Evolutionary conservation across 2,113 vertebrate genomes (phyloP).

Genomic region (Gobiocypris rarus): DNA sequence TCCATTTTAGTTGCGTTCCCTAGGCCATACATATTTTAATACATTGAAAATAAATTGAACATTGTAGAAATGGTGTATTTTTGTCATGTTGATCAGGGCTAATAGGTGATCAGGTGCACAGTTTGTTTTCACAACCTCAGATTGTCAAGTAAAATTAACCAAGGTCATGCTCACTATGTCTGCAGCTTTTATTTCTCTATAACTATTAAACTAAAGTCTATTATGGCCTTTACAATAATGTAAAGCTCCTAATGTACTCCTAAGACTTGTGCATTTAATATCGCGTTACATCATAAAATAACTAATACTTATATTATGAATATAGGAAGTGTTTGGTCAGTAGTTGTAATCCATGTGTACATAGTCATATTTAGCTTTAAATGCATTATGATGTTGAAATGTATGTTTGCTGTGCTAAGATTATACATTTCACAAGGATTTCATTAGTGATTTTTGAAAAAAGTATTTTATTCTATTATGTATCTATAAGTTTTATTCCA

Average conservation of each 20-base stretch:
- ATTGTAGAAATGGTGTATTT: not conserved
- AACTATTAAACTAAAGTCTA: not conserved
- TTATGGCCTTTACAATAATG: not conserved
- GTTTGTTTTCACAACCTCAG: not conserved
- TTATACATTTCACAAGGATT: not conserved
- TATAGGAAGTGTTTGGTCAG: slow-evolving; percentile 28
- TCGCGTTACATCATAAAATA: not conserved
- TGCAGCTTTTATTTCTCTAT: not conserved
- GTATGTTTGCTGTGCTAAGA: not conserved
- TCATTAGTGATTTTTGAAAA: not conserved
- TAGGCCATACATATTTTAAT: not conserved
- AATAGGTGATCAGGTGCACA: not conserved
- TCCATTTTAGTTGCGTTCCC: slow-evolving; percentile 11
- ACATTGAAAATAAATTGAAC: not conserved
- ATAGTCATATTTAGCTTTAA: not conserved
- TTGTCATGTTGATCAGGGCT: slow-evolving; percentile 11
- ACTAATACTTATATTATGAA: slow-evolving; percentile 30
- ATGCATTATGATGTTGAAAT: not conserved
- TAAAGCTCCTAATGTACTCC: not conserved
- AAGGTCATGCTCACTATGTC: not conserved
- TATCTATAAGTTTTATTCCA: not conserved
- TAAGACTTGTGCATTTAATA: not conserved
- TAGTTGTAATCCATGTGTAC: slow-evolving; percentile 11
- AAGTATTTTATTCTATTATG: not conserved
- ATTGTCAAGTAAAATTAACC: not conserved